Percentiles rank a stretch among this genome's conserved stretches.
phyloP scores from a whole-genome alignment of 1,140 invertebrate genomes.

The Drosophila trapezifrons region DNA sequence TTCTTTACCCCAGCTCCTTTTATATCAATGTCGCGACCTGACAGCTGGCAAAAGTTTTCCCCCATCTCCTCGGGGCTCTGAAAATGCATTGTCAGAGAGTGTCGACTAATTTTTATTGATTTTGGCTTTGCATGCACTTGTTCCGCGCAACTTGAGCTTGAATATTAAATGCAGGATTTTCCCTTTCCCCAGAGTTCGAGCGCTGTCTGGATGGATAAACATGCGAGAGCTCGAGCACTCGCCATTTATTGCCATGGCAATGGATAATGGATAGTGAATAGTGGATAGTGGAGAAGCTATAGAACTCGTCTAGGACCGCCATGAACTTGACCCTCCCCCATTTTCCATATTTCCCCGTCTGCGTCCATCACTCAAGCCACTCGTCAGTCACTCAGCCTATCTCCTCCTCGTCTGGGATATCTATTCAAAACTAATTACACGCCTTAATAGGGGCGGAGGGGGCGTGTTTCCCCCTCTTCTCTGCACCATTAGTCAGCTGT shows the following conservation, averaged over 20 bases:
- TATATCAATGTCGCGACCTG: conserved; percentile 39
- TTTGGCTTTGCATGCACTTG: conserved; percentile 38
- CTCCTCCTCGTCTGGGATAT: conserved; percentile 5
- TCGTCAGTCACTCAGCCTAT: background rate
- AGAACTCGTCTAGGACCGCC: conserved; percentile 12
- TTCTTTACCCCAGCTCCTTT: background rate
- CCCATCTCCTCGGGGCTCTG: background rate
- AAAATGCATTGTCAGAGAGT: conserved; percentile 39
- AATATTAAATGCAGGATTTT: conserved; percentile 26
- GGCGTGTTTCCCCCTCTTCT: conserved; percentile 31
- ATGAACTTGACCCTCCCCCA: conserved; percentile 25
- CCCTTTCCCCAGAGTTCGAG: conserved; percentile 11
- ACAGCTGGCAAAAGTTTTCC: conserved; percentile 34
- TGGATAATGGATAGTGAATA: background rate
- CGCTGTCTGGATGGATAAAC: conserved; percentile 11
- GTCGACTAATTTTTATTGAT: conserved; percentile 50
- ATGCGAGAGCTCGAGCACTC: conserved; percentile 9
- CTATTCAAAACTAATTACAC: conserved; percentile 44
- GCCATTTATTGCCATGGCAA: conserved; percentile 30
- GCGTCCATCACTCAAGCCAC: conserved; percentile 2
- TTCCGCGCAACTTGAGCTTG: conserved; percentile 16
- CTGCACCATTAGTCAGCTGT: conserved; percentile 44
- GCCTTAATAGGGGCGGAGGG: conserved; percentile 24
- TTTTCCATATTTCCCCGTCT: background rate
- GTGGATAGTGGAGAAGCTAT: background rate